Conservation (phyloP, 64 coral and sea anemone genomes). For the Actinia equina region DNA sequence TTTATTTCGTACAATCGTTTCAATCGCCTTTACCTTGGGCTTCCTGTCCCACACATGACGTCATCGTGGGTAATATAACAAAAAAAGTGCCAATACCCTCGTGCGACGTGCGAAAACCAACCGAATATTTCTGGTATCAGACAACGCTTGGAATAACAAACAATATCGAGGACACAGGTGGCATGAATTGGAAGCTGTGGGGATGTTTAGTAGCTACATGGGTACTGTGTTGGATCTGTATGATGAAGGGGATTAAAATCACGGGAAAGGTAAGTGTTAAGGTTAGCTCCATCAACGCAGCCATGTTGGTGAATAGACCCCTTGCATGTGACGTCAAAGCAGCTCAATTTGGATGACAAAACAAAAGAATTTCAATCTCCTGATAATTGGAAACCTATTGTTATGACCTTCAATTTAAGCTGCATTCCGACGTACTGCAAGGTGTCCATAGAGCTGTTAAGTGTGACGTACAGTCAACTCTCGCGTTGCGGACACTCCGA, state of each 20-base stretch:
- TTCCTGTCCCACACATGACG: constrained; percentile 60
- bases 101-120: constrained; percentile 60
- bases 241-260: constrained; percentile 93
- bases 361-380: no score
- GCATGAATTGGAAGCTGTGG: constrained; percentile 88
- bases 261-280: constrained; percentile 80
- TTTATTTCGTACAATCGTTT: constrained; percentile 97
- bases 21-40: constrained; percentile 94
- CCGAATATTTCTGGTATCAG: constrained; percentile 94
- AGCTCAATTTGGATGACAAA: no score
- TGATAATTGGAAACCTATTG: no score
- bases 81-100: constrained; percentile 44
- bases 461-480: no score
- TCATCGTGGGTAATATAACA: constrained; percentile 63
- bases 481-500: no score
- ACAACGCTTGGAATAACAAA: constrained; percentile 71
- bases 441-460: no score
- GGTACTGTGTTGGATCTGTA: constrained; percentile 87
- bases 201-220: constrained; percentile 78
- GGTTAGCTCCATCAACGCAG: no score
- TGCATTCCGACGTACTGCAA: no score
- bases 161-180: constrained; percentile 76
- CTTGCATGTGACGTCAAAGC: no score
- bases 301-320: no score
- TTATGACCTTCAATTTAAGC: no score